Percentiles rank a stretch among this genome's conserved stretches.
These are phyloP conservation scores for Mimas tiliae DNA, from an alignment of 2,888 invertebrate species.

Conservation along the genomic window DNA sequence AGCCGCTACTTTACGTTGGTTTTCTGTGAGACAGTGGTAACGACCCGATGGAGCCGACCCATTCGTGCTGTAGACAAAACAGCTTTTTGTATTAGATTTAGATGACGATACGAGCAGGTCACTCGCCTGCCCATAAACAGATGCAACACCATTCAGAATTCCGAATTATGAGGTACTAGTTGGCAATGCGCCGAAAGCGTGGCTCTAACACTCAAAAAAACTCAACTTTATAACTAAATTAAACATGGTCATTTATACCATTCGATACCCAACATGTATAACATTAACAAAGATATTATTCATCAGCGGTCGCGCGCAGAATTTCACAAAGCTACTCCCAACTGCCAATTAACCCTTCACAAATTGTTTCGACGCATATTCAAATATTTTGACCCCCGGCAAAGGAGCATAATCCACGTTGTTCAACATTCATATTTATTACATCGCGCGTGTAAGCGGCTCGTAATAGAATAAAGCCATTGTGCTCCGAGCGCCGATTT, in stretches of 20 bases:
- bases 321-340: conserved; percentile 58
- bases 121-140: too few species aligned
- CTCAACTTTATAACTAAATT: background rate
- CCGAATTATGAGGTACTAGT: too few species aligned
- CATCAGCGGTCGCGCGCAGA: conserved; percentile 33
- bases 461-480: conserved; percentile 80
- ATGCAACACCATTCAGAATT: too few species aligned
- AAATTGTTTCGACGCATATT: conserved; percentile 79
- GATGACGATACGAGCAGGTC: too few species aligned
- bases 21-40: too few species aligned
- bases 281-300: conserved; percentile 27
- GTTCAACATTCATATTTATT: conserved; percentile 84
- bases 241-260: conserved; percentile 8
- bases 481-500: conserved; percentile 78
- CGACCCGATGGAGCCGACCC: too few species aligned
- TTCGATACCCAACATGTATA: background rate
- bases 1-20: too few species aligned
- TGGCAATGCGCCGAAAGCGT: too few species aligned
- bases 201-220: too few species aligned
- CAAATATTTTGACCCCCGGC: conserved; percentile 84
- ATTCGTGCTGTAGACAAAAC: too few species aligned
- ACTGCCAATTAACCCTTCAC: conserved; percentile 79
- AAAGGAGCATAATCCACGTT: conserved; percentile 78
- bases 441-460: conserved; percentile 82
- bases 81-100: too few species aligned